A percentile compares a stretch with the other conserved stretches of the same genome.
phyloP scores from a whole-genome alignment of 2,888 invertebrate species.

The Arctia plantaginis region DNA sequence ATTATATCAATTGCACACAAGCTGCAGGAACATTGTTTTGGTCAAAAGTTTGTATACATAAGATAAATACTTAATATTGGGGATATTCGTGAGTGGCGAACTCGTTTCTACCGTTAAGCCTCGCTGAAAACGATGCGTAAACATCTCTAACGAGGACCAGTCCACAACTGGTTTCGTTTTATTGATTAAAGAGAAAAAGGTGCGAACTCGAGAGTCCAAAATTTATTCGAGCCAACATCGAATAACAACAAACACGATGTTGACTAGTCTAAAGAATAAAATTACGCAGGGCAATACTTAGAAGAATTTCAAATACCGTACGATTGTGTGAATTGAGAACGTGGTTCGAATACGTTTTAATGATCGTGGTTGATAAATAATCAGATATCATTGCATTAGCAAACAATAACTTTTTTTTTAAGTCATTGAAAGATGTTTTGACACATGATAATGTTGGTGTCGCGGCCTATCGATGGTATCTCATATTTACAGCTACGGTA shows the following conservation, averaged over 20 bases:
- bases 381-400: slow-evolving; percentile 70
- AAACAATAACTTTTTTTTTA: slow-evolving; percentile 73
- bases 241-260: slow-evolving; percentile 33
- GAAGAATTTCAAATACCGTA: slow-evolving; percentile 77
- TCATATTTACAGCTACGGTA: slow-evolving; percentile 42
- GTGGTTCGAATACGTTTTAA: slow-evolving; percentile 79
- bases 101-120: slow-evolving; percentile 81
- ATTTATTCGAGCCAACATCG: slow-evolving; percentile 29
- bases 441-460: slow-evolving; percentile 28
- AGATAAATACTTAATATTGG: slow-evolving; percentile 61
- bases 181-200: slow-evolving; percentile 59
- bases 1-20: slow-evolving; percentile 34
- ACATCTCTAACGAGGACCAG: slow-evolving; percentile 65
- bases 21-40: slow-evolving; percentile 51
- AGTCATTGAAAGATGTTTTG: slow-evolving; percentile 39
- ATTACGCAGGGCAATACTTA: slow-evolving; percentile 67
- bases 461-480: slow-evolving; percentile 13
- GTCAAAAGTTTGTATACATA: slow-evolving; percentile 67
- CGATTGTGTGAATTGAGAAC: slow-evolving; percentile 83
- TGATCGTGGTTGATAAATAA: slow-evolving; percentile 77
- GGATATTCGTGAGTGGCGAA: slow-evolving; percentile 69
- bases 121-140: slow-evolving; percentile 75
- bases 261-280: slow-evolving; percentile 59
- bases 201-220: slow-evolving; percentile 40
- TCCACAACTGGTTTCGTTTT: slow-evolving; percentile 67